phyloP scores from a whole-genome alignment of 2,797 vertebrate genomes.

The Lepilemur ruficaudatus region DNA sequence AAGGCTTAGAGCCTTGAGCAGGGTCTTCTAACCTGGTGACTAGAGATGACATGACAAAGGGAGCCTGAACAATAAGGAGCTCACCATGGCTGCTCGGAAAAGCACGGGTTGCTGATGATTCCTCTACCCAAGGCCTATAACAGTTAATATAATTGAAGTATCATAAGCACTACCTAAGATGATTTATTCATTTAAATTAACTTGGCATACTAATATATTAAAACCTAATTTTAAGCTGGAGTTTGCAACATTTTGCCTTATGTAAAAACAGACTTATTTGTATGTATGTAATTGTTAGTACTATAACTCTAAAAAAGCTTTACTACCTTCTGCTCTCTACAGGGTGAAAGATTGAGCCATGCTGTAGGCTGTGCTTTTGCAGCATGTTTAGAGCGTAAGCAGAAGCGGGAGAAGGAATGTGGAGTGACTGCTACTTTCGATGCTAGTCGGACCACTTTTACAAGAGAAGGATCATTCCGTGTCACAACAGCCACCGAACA shows the following conservation, averaged over 20 bases:
- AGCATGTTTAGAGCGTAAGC: slow-evolving; percentile 97
- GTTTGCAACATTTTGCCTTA: slow-evolving; percentile 34
- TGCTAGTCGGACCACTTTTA: slow-evolving; percentile 98
- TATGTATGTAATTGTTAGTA: slow-evolving; percentile 26
- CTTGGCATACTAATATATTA: neutral
- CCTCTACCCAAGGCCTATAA: neutral
- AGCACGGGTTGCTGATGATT: neutral
- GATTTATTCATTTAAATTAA: slow-evolving; percentile 36
- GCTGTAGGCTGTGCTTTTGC: slow-evolving; percentile 99
- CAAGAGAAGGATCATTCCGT: slow-evolving; percentile 97
- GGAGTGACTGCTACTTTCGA: slow-evolving; percentile 99
- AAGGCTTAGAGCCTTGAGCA: neutral
- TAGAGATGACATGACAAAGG: neutral
- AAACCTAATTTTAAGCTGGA: slow-evolving; percentile 20
- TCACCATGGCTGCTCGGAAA: neutral
- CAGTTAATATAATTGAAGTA: neutral
- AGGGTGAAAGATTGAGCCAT: slow-evolving; percentile 98
- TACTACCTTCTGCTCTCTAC: slow-evolving; percentile 34
- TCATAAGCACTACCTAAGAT: neutral
- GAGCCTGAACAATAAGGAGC: neutral
- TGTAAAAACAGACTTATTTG: slow-evolving; percentile 4
- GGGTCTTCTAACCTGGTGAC: neutral
- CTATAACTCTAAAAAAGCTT: neutral
- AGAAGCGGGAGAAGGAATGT: slow-evolving; percentile 99
- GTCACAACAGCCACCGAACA: slow-evolving; percentile 98